phyloP scores from a whole-genome alignment of 2,113 vertebrate species.

The Istiophorus platypterus region DNA sequence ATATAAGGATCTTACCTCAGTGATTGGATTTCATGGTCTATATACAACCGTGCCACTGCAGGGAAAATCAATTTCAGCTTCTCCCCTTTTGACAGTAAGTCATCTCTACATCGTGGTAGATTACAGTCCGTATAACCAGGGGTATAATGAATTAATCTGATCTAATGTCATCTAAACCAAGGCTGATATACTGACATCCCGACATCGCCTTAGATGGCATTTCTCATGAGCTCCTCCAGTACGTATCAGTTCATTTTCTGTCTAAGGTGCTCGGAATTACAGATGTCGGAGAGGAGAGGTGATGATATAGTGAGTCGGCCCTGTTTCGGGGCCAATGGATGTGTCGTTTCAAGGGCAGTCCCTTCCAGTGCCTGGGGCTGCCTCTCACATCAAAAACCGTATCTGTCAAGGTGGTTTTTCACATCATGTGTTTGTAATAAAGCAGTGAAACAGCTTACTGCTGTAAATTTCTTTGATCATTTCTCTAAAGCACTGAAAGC shows the following conservation, averaged over 20 bases:
- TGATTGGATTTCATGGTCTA: conserved; percentile 19
- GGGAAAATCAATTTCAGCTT: neutral
- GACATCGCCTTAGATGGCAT: conserved; percentile 19
- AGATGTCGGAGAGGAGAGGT: conserved; percentile 29
- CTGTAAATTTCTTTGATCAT: conserved; percentile 23
- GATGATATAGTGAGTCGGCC: conserved; percentile 31
- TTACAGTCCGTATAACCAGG: conserved; percentile 1
- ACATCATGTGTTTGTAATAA: neutral
- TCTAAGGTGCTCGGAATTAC: conserved; percentile 30
- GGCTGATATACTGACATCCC: conserved; percentile 45
- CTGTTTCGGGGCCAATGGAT: conserved; percentile 6
- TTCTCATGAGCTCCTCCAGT: conserved; percentile 33
- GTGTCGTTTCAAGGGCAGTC: conserved; percentile 33
- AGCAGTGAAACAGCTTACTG: neutral
- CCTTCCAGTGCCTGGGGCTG: neutral
- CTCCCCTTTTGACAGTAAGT: conserved; percentile 5
- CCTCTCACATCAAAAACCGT: conserved; percentile 14
- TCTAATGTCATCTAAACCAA: conserved; percentile 9
- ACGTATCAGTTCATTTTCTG: conserved; percentile 25
- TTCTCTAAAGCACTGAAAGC: conserved; percentile 9
- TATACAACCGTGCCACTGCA: conserved; percentile 18
- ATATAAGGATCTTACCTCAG: neutral
- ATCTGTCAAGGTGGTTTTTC: conserved; percentile 13
- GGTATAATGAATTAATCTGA: conserved; percentile 18
- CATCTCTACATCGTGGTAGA: neutral